Evolutionary conservation across 1,140 invertebrate species (phyloP), one percentile per base, ranked within the genome.

Genomic region (Listronotus bonariensis): DNA sequence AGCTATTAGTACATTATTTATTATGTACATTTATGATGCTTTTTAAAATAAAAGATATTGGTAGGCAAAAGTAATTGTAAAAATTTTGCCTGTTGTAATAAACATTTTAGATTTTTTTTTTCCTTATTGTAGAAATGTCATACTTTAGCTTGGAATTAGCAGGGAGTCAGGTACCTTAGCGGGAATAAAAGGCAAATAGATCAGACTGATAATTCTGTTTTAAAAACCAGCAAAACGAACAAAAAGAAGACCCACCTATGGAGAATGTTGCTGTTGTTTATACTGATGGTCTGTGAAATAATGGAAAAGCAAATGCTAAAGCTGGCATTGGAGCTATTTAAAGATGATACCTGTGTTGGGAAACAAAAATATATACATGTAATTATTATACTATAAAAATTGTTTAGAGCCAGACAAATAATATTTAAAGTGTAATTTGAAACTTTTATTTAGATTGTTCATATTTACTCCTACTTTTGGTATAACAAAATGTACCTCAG

Each of bases 291-390:
- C 6, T 97, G 95, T 78, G 82, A 66, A 80, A 83, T 14, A 98
- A 98, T 84, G 95, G 94, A 1, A 76, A 73, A 42, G 69, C 71
- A 42, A 83, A 85, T 68, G 92, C 95, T 0, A 82, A 81, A 78
- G 95, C 94, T 52, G 97, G 97, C 12, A 88, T 95, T 66, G 97
- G 97, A n/a, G 92, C 97, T 5, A 82, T 99, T 97, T 86, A 91
- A 88, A 5, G 83, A 89, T 31, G 79, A 85, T 81, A 85, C 31
- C 77, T 92, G 86, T 92, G 82, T 81, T 42, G n/a, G 4, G 7
- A 7, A 7, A 57, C 9, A 43, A 11, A 0, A 32, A 60, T 20
- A 32, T 15, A 31, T 12, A 40, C 10, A 10, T 12, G 6, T 38
- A 8, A 12, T 6, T 6, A 38, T 38, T 6, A 12, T 12, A 12